Evolutionary conservation across 2,797 vertebrate genomes (phyloP), one percentile per base, ranked within the genome.

Genomic region (Scleropages formosus): DNA sequence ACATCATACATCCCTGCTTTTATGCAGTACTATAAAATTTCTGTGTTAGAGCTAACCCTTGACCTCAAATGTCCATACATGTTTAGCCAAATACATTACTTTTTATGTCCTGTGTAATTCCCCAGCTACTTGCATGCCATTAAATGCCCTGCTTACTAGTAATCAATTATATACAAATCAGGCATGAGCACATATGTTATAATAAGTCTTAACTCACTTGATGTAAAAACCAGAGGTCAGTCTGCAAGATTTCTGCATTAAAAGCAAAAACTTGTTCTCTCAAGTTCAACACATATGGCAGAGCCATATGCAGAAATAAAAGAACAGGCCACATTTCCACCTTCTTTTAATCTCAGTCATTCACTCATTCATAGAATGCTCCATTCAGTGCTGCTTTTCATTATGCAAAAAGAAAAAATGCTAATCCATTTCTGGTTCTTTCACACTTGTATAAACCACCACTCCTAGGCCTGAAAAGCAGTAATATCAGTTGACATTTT

Each of bases 401-500:
- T 92, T 94, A 94, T 94, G 92, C 91, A 94, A 94, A 94, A 39
- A 94, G 94, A 94, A 39, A 93, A 93, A 93, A 93, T 93, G 92
- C 93, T 93, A 94, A 94, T 94, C 92, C 93, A 92, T 92, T 94
- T 93, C 92, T 92, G 92, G 93, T 92, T 92, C 92, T 93, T 93
- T 93, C 92, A 93, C 93, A 93, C 92, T 93, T 91, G 89, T 93
- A 93, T 91, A 93, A 94, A 91, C 90, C 92, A 91, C 91, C 92
- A 91, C 93, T 91, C 60, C 92, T 91, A 87, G 88, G 77, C 90
- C 92, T 93, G 92, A 93, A 94, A 94, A 92, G 92, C 92, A 93
- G 93, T 93, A 93, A 93, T 93, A 93, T 93, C 93, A 92, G 92
- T 94, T 93, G 93, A 94, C 93, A 90, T 94, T 93, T 93, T 93